Base-by-base conservation (phyloP, 2,113 vertebrate species). In the Scomber japonicus region DNA sequence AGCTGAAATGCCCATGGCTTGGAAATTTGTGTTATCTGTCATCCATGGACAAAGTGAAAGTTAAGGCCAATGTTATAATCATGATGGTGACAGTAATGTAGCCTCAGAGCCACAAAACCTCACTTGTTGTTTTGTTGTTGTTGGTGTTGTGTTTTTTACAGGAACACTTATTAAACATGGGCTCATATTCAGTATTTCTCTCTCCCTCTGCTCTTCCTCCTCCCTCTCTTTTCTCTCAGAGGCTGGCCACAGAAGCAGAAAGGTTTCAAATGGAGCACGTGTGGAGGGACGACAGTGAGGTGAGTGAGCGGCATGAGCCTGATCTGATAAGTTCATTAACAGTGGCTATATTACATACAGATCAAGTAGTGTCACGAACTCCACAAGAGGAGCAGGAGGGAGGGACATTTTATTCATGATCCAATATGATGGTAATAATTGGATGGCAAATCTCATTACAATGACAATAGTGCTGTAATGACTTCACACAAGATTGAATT, bases 211-310 rank as follows among this genome's bases (percentile, higher is more conserved):
- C 35, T 40, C 35, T 40, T 9, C 35, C 15, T 64, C 9, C 1
- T 50, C 10, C 13, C 16, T 62, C n/a, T 82, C 8, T 70, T 5
- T 75, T 19, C 92, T 90, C 90, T 45, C 90, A 99, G 97, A 95
- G 89, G 24, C 94, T 99, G 24, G 97, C 95, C 24, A 73, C 79
- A 67, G 94, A 95, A 84, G 97, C 97, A 10, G 97, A 98, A 78
- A 92, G 83, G 19, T 94, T 96, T 57, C 97, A 99, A 88, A 94
- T 90, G 71, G 92, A 94, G 0, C 97, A 98, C 87, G 88, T 89
- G 55, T 99, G 97, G 97, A 94, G 91, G 56, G 96, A 96, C 31
- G 95, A 96, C 63, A 96, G 96, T 71, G 95, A 95, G 87, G 97
- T 98, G 95, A 96, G 95, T 50, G 50, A 63, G 55, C 5, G 8